These are phyloP conservation scores for Bufotes viridis DNA, from an alignment of 2,797 vertebrate species.

Conservation along the genomic window DNA sequence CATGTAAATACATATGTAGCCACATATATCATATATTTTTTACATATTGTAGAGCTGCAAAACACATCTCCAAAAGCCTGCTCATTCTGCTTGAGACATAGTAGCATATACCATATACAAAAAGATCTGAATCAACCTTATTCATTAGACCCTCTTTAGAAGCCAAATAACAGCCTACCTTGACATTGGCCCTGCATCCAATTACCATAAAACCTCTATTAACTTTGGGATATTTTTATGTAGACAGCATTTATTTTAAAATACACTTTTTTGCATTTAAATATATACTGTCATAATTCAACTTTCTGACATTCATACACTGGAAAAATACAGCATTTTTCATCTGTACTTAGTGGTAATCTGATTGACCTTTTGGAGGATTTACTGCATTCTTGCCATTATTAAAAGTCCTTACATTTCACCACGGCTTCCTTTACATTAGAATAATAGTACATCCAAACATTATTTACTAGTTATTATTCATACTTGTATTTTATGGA, in stretches of 20 bases:
- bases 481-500: neutral
- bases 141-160: too few species aligned
- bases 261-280: neutral
- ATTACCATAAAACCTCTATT: neutral
- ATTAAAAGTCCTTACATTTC: neutral
- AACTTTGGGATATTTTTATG: neutral
- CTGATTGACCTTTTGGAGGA: constrained; percentile 7
- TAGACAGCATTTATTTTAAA: neutral
- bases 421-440: constrained; percentile 1
- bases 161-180: too few species aligned
- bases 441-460: neutral
- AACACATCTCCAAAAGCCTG: too few species aligned
- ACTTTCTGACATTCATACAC: constrained; percentile 7
- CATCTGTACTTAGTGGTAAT: neutral
- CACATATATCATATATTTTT: too few species aligned
- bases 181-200: too few species aligned
- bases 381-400: constrained; percentile 13
- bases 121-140: too few species aligned
- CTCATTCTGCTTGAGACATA: too few species aligned
- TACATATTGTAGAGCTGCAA: too few species aligned
- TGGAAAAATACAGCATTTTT: neutral
- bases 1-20: too few species aligned
- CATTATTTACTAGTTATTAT: neutral
- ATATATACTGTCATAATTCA: neutral
- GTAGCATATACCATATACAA: too few species aligned